phyloP scores from a whole-genome alignment of 1,140 invertebrate species.

The Aphis gossypii region DNA sequence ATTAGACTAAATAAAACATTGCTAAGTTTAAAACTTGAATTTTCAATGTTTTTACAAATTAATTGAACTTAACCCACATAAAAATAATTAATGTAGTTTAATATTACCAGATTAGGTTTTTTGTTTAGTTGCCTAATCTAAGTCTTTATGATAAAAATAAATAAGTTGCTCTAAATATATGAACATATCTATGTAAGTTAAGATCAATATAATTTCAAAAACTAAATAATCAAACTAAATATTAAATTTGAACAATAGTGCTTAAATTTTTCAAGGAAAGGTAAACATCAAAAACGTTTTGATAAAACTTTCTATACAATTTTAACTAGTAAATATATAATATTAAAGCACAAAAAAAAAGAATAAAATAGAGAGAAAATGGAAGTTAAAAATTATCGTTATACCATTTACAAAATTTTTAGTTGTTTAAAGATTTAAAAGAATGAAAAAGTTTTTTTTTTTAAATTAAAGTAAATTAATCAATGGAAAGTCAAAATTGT shows the following conservation, averaged over 20 bases:
- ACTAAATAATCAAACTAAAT: slow-evolving; percentile 13
- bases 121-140: not conserved
- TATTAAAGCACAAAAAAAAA: slow-evolving; percentile 25
- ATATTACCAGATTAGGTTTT: not conserved
- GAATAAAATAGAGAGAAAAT: slow-evolving; percentile 52
- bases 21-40: not conserved
- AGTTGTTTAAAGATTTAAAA: slow-evolving; percentile 50
- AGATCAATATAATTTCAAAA: slow-evolving; percentile 47
- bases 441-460: slow-evolving; percentile 42
- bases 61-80: slow-evolving; percentile 30
- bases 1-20: slow-evolving; percentile 28
- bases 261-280: slow-evolving; percentile 9
- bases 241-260: slow-evolving; percentile 37
- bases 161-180: not conserved
- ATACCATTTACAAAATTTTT: slow-evolving; percentile 24
- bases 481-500: slow-evolving; percentile 30
- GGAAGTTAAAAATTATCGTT: slow-evolving; percentile 44
- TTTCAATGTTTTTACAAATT: not conserved
- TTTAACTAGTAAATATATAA: slow-evolving; percentile 23
- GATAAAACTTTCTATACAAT: slow-evolving; percentile 23
- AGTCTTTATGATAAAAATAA: slow-evolving; percentile 11
- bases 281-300: slow-evolving; percentile 32
- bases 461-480: slow-evolving; percentile 23
- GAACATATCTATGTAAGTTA: slow-evolving; percentile 48
- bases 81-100: not conserved